Evolutionary conservation across 2,113 vertebrate genomes (phyloP), one percentile per base, ranked within the genome.

Genomic region (Lampris megalopsis): DNA sequence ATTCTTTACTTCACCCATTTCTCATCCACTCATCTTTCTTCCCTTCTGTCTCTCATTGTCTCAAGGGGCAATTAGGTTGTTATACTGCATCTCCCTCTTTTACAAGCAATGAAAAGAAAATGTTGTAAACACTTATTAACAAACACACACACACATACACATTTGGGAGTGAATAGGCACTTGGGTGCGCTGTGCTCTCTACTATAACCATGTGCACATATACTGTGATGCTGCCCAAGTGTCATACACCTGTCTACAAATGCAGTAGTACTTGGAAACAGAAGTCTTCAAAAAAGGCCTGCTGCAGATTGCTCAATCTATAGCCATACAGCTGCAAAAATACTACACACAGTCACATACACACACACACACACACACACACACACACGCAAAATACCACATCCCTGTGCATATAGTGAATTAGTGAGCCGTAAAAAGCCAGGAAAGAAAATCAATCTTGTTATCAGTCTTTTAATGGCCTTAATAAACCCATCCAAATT

Each of bases 71-170:
- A 72, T 88, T 85, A 83, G 71, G 77, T 75, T 84, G 73, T 85
- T 85, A 83, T 83, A 83, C 74, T 68, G 80, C 82, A 79, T 78
- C 69, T 85, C 80, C 24, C 70, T 68, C 43, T 81, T 88, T 84
- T 85, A 86, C 75, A 77, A 80, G 71, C 75, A 68, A 6, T 67
- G 64, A 71, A 86, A 72, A 61, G 24, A 24, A 24, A 79, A 71
- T 71, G 66, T 54, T 83, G 80, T 86, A 86, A 87, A 85, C 65
- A 78, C 71, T 85, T 84, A 87, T 89, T 88, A 88, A 80, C 71
- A 80, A 62, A 78, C 48, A 72, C 40, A 72, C 11, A 61, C 60
- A 64, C 65, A 68, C 2, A 11, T 38, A 11, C 36, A 5, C 2
- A 47, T 45, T 24, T 45, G 40, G 13, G 13, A 43, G 13, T 45